Evolutionary conservation across 2,113 vertebrate species (phyloP).

Genomic region (Trematomus loennbergii): DNA sequence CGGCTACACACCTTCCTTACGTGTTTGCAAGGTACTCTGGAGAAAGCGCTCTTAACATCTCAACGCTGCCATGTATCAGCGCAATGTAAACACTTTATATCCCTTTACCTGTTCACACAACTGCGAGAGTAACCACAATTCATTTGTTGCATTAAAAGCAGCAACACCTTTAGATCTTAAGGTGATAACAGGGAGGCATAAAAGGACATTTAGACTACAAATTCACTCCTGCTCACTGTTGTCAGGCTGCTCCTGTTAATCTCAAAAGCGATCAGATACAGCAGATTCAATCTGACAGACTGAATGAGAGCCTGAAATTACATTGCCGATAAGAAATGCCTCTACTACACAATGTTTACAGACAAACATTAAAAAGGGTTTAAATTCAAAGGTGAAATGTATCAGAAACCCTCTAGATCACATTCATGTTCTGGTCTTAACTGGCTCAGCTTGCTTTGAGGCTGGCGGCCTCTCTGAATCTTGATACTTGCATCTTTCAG

Average conservation of each 20-base stretch:
- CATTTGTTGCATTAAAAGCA: not conserved
- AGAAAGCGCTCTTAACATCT: constrained; percentile 23
- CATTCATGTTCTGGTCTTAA: not conserved
- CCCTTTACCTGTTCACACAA: not conserved
- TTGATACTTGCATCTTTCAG: constrained; percentile 19
- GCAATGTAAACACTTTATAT: constrained; percentile 1
- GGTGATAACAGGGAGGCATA: constrained; percentile 18
- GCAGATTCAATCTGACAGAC: constrained; percentile 41
- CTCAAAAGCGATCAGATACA: constrained; percentile 55
- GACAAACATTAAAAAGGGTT: constrained; percentile 1
- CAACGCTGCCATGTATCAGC: constrained; percentile 17
- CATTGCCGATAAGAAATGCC: constrained; percentile 37
- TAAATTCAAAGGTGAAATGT: not conserved
- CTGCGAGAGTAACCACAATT: not conserved
- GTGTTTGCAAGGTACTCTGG: not conserved
- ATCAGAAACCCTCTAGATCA: constrained; percentile 4
- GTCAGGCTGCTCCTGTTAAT: constrained; percentile 36
- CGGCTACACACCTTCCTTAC: constrained; percentile 47
- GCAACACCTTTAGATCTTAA: not conserved
- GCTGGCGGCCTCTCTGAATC: not conserved
- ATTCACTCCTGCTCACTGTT: constrained; percentile 20
- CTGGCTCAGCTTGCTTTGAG: not conserved
- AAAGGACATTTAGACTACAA: constrained; percentile 29
- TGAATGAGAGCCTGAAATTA: constrained; percentile 44
- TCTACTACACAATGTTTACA: not conserved